Conservation (phyloP, 64 coral and sea anemone genomes). For the Catalaphyllia jardinei region DNA sequence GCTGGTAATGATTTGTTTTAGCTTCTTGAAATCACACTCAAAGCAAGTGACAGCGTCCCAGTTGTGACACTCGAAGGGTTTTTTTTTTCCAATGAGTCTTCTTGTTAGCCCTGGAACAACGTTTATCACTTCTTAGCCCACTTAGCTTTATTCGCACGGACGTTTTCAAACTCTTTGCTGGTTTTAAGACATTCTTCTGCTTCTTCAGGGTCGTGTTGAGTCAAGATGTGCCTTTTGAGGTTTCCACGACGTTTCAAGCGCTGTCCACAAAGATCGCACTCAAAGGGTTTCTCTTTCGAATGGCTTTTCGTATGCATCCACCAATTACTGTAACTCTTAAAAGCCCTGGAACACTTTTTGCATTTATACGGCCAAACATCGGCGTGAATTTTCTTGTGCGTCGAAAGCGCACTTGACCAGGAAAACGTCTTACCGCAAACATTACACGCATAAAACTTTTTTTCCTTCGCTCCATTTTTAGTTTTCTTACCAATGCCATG, state of each 20-base stretch:
- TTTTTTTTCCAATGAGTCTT: neutral
- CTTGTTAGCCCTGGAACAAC: neutral
- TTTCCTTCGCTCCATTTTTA: neutral
- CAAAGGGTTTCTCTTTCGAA: slow-evolving; percentile 28
- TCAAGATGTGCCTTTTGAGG: slow-evolving; percentile 19
- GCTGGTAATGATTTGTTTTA: neutral
- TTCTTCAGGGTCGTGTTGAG: slow-evolving; percentile 28
- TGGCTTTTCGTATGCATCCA: slow-evolving; percentile 3
- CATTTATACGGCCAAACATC: slow-evolving; percentile 7
- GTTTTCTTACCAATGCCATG: neutral
- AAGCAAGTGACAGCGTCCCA: too few species aligned
- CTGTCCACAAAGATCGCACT: slow-evolving; percentile 42
- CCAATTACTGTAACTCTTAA: slow-evolving; percentile 15
- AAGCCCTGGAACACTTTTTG: slow-evolving; percentile 8
- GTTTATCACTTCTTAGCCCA: neutral
- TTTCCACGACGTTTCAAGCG: slow-evolving; percentile 17
- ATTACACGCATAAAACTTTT: neutral
- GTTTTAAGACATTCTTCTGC: slow-evolving; percentile 34
- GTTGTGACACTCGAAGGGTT: too few species aligned
- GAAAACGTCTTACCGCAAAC: slow-evolving; percentile 14
- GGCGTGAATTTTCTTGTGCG: slow-evolving; percentile 19
- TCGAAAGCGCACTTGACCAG: slow-evolving; percentile 24
- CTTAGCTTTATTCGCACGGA: neutral
- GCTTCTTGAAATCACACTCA: neutral
- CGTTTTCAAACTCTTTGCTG: slow-evolving; percentile 4